These are phyloP conservation scores for Myodes glareolus DNA, from an alignment of 2,113 vertebrate genomes.

Conservation along the genomic window DNA sequence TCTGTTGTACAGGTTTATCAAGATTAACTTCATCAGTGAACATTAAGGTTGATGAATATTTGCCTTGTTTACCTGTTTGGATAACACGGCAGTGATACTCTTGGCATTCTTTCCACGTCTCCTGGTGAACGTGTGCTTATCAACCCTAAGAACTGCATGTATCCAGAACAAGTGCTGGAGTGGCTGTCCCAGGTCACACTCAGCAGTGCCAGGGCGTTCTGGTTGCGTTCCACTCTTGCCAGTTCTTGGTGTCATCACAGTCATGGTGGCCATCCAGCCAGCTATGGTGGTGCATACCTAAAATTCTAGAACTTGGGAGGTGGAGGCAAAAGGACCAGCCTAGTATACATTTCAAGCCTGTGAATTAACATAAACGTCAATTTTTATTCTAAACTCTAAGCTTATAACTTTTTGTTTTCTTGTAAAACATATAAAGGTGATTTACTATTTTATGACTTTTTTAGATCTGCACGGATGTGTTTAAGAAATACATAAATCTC, in stretches of 20 bases:
- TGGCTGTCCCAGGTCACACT: neutral
- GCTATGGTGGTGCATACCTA: neutral
- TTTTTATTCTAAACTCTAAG: conserved; percentile 8
- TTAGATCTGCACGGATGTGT: conserved; percentile 91
- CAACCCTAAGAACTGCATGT: neutral
- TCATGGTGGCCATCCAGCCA: neutral
- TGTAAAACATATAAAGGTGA: conserved; percentile 42
- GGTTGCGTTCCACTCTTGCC: neutral
- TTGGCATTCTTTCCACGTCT: neutral
- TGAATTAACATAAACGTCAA: neutral
- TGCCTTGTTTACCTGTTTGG: neutral
- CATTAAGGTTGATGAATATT: conserved; percentile 7
- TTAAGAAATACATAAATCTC: conserved; percentile 87
- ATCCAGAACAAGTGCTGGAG: too few species aligned
- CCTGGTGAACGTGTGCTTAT: neutral
- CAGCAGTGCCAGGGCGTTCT: neutral
- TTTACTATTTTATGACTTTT: conserved; percentile 50
- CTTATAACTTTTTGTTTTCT: conserved; percentile 37
- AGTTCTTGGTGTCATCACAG: neutral
- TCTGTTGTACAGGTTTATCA: neutral
- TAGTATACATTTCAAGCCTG: conserved; percentile 34
- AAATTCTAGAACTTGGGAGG: neutral
- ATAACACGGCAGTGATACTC: neutral
- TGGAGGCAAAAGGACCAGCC: neutral
- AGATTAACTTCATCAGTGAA: neutral